Conservation (phyloP, 2,888 invertebrate genomes). For the Ferdinandea cuprea region DNA sequence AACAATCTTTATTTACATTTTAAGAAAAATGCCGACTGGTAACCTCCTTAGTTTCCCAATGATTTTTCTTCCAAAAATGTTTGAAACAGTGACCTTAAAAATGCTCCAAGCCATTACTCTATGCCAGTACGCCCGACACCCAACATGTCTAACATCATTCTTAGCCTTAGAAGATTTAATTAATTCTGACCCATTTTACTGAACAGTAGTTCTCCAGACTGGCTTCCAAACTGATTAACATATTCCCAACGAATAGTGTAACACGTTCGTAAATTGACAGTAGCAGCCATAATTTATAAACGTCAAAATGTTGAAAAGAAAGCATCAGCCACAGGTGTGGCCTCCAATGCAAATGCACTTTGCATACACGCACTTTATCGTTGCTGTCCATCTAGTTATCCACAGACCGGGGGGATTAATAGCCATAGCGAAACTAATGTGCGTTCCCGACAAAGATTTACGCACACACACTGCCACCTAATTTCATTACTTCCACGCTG, state of each 20-base stretch:
- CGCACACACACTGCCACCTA: slow-evolving; percentile 53
- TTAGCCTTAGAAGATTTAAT: slow-evolving; percentile 39
- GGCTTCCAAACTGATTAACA: slow-evolving; percentile 45
- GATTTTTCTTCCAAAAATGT: background rate
- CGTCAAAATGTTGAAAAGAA: slow-evolving; percentile 54
- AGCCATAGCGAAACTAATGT: slow-evolving; percentile 61
- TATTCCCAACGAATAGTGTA: slow-evolving; percentile 43
- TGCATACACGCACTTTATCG: slow-evolving; percentile 69
- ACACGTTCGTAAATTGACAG: slow-evolving; percentile 64
- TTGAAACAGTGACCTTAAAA: slow-evolving; percentile 3
- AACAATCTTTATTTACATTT: too few species aligned
- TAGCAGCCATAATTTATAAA: slow-evolving; percentile 72
- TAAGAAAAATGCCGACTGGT: too few species aligned
- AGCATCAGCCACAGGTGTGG: slow-evolving; percentile 67
- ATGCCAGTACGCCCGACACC: background rate
- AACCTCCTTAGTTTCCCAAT: too few species aligned
- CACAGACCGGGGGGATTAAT: slow-evolving; percentile 59
- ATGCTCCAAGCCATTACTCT: background rate
- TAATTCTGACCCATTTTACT: slow-evolving; percentile 66
- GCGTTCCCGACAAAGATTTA: slow-evolving; percentile 63
- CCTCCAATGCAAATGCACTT: slow-evolving; percentile 46
- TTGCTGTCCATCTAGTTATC: slow-evolving; percentile 58
- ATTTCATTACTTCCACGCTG: slow-evolving; percentile 72
- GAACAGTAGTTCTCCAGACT: slow-evolving; percentile 30
- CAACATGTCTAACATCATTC: background rate